phyloP scores from a whole-genome alignment of 1,140 invertebrate species.

The Lerema accius region DNA sequence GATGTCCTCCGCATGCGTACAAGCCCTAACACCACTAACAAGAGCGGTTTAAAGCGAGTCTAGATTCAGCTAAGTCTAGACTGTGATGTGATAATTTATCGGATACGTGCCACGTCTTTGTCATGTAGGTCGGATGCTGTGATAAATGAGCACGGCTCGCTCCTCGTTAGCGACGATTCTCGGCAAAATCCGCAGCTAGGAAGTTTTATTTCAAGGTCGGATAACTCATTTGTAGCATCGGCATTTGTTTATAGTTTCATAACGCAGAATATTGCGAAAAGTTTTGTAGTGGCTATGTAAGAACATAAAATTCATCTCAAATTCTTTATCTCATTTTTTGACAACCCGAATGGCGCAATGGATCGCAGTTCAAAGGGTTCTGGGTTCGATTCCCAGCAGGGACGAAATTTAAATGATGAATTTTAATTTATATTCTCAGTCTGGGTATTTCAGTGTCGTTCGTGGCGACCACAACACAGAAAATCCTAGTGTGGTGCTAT shows the following conservation, averaged over 20 bases:
- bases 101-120: constrained; percentile 17
- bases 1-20: neutral
- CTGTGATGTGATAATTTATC: constrained; percentile 18
- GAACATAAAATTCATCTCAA: no score
- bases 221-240: neutral
- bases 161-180: constrained; percentile 13
- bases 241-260: neutral
- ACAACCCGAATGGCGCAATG: no score
- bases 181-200: neutral
- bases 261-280: no score
- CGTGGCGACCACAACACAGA: no score
- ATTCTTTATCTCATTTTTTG: no score
- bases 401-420: no score
- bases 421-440: no score
- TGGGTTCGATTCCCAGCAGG: no score
- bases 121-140: constrained; percentile 25
- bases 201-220: constrained; percentile 12
- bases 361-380: no score
- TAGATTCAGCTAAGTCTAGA: constrained; percentile 12
- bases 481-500: no score
- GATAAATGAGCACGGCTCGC: constrained; percentile 8
- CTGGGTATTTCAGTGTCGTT: no score
- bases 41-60: neutral
- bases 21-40: neutral
- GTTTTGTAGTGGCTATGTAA: no score